phyloP scores from a whole-genome alignment of 2,797 vertebrate species.

The Lophotriccus pileatus region DNA sequence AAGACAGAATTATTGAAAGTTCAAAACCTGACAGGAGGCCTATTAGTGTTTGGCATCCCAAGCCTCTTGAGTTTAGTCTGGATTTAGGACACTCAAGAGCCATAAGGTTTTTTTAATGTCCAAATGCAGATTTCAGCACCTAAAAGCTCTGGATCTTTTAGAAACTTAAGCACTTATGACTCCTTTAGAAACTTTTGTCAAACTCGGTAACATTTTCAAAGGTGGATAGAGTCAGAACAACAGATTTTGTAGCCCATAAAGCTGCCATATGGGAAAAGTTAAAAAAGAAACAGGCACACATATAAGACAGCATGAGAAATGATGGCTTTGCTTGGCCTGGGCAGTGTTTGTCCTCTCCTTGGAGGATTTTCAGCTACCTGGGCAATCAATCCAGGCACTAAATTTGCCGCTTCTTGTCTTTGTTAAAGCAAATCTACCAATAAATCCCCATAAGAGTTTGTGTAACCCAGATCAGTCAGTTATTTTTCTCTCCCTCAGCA shows the following conservation, averaged over 20 bases:
- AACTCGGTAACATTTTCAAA: background rate
- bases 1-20: background rate
- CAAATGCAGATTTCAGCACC: background rate
- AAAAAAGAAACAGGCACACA: background rate
- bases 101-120: background rate
- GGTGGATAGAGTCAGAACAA: background rate
- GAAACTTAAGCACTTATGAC: background rate
- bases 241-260: background rate
- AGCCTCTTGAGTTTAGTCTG: background rate
- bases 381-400: constrained; percentile 58
- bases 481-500: constrained; percentile 24
- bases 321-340: background rate
- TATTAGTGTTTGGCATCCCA: background rate
- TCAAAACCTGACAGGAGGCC: background rate
- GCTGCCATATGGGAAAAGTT: background rate
- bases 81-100: background rate
- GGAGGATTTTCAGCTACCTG: constrained; percentile 41
- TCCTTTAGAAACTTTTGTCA: background rate
- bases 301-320: constrained; percentile 38
- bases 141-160: background rate
- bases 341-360: background rate
- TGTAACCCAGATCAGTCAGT: constrained; percentile 63
- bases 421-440: constrained; percentile 50
- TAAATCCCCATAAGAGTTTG: constrained; percentile 42
- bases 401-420: constrained; percentile 16